Evolutionary conservation across 2,113 vertebrate species (phyloP).

Genomic region (Aptenodytes forsteri): DNA sequence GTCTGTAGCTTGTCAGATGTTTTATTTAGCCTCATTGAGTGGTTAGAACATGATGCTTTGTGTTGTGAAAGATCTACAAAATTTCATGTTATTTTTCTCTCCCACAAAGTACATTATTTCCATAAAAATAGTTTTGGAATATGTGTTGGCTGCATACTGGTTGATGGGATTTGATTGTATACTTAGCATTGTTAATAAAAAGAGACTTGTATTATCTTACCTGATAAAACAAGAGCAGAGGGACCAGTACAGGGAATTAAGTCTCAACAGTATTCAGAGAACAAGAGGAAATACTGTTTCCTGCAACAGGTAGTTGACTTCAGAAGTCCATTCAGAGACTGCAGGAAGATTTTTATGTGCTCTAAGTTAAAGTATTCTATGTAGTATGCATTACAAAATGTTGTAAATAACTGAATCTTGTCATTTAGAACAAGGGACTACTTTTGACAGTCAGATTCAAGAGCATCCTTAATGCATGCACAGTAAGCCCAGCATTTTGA

Average conservation of each 20-base stretch:
- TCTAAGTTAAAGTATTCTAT: not conserved
- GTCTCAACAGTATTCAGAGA: not conserved
- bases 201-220: not conserved
- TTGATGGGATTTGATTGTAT: not conserved
- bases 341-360: not conserved
- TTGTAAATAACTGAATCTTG: not conserved
- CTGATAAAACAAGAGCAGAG: not conserved
- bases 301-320: not conserved
- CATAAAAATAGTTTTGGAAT: not conserved
- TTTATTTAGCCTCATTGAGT: not conserved
- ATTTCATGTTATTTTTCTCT: not conserved
- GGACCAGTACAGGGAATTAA: not conserved
- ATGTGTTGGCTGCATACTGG: not conserved
- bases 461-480: not conserved
- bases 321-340: not conserved
- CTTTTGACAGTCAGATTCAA: not conserved
- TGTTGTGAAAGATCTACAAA: not conserved
- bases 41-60: not conserved
- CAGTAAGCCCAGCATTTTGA: not conserved
- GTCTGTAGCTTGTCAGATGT: not conserved
- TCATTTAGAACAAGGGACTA: not conserved
- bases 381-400: not conserved
- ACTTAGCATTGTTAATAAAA: not conserved
- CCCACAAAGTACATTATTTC: not conserved
- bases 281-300: not conserved